phyloP scores from a whole-genome alignment of 1,140 invertebrate species.

The Drosophila equinoxialis region DNA sequence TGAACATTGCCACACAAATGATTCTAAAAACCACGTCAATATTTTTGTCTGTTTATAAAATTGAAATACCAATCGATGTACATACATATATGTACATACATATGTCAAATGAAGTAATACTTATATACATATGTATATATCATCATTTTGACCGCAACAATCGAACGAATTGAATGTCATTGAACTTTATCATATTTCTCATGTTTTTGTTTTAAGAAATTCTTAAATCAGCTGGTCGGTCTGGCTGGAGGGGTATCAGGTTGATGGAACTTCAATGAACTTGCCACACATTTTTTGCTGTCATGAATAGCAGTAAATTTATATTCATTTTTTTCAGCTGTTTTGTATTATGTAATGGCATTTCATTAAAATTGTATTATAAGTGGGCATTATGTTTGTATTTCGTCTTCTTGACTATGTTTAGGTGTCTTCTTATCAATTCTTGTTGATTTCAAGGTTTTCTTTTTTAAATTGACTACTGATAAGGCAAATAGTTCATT shows the following conservation, averaged over 20 bases:
- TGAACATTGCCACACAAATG: neutral
- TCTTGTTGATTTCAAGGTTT: neutral
- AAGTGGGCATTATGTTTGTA: neutral
- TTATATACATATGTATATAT: neutral
- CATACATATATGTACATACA: neutral
- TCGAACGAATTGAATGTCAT: neutral
- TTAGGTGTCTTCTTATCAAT: neutral
- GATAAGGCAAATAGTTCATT: neutral
- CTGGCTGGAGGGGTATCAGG: neutral
- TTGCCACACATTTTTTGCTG: neutral
- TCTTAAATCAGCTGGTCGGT: neutral
- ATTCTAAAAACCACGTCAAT: neutral
- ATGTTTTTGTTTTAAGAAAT: neutral
- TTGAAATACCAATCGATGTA: neutral
- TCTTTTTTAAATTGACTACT: neutral
- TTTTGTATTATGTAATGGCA: neutral
- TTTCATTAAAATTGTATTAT: neutral
- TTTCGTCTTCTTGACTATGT: neutral
- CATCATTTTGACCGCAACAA: neutral
- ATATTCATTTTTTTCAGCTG: neutral
- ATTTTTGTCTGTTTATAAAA: neutral
- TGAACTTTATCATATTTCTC: conserved; percentile 11
- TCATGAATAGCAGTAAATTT: neutral
- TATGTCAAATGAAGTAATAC: conserved; percentile 1
- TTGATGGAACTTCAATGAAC: neutral